phyloP scores from a whole-genome alignment of 2,888 invertebrate genomes.

The Hydropsyche betteni region DNA sequence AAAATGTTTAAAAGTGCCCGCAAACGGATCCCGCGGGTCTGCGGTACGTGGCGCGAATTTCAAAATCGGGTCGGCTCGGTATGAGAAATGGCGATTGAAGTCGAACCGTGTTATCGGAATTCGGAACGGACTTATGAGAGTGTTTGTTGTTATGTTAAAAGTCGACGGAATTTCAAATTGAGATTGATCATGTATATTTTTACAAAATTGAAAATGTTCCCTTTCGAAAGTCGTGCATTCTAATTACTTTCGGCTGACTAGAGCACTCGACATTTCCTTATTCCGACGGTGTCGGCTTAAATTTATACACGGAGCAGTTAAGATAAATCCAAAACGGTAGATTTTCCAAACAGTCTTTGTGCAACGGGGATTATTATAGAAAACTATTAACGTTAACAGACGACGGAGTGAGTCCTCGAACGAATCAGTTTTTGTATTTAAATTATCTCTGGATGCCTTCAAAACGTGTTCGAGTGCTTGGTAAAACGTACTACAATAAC shows the following conservation, averaged over 20 bases:
- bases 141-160: no score
- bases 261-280: background rate
- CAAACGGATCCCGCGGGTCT: no score
- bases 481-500: slow-evolving; percentile 12
- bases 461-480: slow-evolving; percentile 3
- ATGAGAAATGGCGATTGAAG: no score
- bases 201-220: background rate
- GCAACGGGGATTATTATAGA: background rate
- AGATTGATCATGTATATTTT: no score
- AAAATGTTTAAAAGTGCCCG: no score
- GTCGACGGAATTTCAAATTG: no score
- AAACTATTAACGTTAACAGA: slow-evolving; percentile 10
- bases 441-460: slow-evolving; percentile 16
- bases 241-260: background rate
- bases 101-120: no score
- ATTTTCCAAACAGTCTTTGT: slow-evolving; percentile 3
- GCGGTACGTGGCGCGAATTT: no score
- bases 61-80: no score
- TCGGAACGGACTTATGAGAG: no score
- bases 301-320: slow-evolving; percentile 10
- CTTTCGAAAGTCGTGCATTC: background rate
- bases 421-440: slow-evolving; percentile 16
- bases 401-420: background rate
- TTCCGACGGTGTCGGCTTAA: background rate
- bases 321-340: slow-evolving; percentile 16